phyloP scores from a whole-genome alignment of 1,140 invertebrate species.

The Pectinophora gossypiella region DNA sequence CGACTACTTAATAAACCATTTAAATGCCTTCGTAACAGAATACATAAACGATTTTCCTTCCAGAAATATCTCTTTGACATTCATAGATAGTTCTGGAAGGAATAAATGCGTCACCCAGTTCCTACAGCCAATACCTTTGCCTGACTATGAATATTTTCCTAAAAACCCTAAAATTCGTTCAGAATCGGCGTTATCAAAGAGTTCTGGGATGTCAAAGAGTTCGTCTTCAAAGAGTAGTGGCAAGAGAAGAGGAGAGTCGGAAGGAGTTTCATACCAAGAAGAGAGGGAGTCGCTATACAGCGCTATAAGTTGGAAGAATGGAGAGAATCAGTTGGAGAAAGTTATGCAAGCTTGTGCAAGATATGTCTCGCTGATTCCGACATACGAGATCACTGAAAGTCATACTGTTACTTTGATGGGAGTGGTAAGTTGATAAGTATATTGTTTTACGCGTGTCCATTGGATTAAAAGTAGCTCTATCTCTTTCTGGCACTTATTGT shows the following conservation, averaged over 20 bases:
- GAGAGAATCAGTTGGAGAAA: slow-evolving; percentile 25
- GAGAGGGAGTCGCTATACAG: slow-evolving; percentile 36
- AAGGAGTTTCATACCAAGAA: slow-evolving; percentile 13
- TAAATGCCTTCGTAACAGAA: slow-evolving; percentile 49
- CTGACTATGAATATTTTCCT: slow-evolving; percentile 39
- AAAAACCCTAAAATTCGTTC: slow-evolving; percentile 39
- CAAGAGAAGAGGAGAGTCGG: slow-evolving; percentile 25
- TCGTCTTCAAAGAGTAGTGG: slow-evolving; percentile 51
- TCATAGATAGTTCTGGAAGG: slow-evolving; percentile 48
- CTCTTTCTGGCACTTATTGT: no score
- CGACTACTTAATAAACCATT: slow-evolving; percentile 45
- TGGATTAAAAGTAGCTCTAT: no score
- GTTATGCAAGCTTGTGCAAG: slow-evolving; percentile 37
- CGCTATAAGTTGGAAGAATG: slow-evolving; percentile 25
- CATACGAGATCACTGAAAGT: slow-evolving; percentile 42
- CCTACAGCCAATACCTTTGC: slow-evolving; percentile 45
- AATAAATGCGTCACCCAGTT: slow-evolving; percentile 59
- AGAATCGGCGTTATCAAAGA: slow-evolving; percentile 51
- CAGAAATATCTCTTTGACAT: slow-evolving; percentile 49
- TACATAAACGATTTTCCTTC: slow-evolving; percentile 55
- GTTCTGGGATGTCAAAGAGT: slow-evolving; percentile 47
- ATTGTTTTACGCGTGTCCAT: no score
- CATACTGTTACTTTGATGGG: slow-evolving; percentile 53
- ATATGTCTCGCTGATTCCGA: slow-evolving; percentile 60
- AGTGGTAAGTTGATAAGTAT: slow-evolving; percentile 39